Evolutionary conservation across 2,113 vertebrate genomes (phyloP).

Genomic region (Artemisiospiza belli): DNA sequence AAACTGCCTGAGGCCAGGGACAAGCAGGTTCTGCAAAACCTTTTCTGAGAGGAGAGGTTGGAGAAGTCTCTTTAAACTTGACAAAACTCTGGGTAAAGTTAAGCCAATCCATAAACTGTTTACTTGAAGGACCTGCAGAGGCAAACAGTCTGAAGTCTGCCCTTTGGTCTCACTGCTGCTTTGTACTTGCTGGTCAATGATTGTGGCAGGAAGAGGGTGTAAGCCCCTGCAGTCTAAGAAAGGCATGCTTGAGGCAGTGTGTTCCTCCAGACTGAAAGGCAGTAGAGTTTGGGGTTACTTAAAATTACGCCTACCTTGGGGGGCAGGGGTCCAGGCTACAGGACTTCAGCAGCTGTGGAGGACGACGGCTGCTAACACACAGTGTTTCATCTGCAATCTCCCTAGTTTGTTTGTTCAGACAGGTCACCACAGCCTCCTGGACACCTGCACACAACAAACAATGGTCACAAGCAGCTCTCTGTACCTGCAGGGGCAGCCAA

Average conservation of each 20-base stretch:
- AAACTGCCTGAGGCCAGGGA: background rate
- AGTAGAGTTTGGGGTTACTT: background rate
- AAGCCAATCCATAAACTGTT: background rate
- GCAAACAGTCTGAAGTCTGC: background rate
- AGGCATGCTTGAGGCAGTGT: background rate
- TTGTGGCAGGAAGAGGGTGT: background rate
- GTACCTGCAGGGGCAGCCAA: background rate
- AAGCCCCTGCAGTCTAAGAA: background rate
- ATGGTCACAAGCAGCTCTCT: conserved; percentile 37
- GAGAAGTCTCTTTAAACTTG: background rate
- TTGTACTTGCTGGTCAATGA: background rate
- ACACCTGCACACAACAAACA: conserved; percentile 79
- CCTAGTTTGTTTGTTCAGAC: conserved; percentile 92
- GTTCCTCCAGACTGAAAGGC: background rate
- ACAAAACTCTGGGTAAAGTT: background rate
- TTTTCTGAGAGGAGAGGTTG: background rate
- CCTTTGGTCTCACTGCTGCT: background rate
- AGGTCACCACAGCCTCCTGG: conserved; percentile 93
- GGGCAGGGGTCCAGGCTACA: conserved; percentile 89
- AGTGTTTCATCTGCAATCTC: conserved; percentile 79
- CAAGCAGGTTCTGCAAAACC: background rate
- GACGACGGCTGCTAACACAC: conserved; percentile 84
- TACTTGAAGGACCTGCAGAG: background rate
- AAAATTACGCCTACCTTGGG: conserved; percentile 79
- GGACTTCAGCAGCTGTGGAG: conserved; percentile 86